A percentile compares a stretch with the other conserved stretches of the same genome.
Conservation (phyloP, 2,888 invertebrate species). For the Uropetala carovei region DNA sequence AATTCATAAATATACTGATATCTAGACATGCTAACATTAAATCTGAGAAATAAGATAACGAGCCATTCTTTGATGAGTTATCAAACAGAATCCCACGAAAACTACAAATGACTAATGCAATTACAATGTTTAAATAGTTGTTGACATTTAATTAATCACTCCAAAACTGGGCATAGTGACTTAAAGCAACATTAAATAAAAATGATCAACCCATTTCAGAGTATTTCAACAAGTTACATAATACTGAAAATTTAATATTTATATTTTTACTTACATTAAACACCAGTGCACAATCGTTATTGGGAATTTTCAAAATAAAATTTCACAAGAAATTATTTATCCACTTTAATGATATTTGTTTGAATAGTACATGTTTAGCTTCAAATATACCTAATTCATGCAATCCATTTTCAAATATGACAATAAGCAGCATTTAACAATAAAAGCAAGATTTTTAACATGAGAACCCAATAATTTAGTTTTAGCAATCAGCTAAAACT, state of each 20-base stretch:
- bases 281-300: too few relatives aligned
- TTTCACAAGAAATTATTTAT: slow-evolving; percentile 5
- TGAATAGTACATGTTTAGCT: slow-evolving; percentile 62
- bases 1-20: too few relatives aligned
- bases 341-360: slow-evolving; percentile 60
- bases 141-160: not conserved
- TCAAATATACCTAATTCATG: slow-evolving; percentile 63
- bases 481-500: slow-evolving; percentile 60
- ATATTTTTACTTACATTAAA: too few relatives aligned
- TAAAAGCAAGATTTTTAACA: slow-evolving; percentile 63
- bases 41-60: too few relatives aligned
- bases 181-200: too few relatives aligned
- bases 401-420: slow-evolving; percentile 56
- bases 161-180: too few relatives aligned
- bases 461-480: slow-evolving; percentile 64
- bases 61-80: too few relatives aligned
- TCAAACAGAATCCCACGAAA: not conserved
- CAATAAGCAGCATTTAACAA: slow-evolving; percentile 64
- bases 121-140: not conserved
- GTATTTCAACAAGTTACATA: too few relatives aligned
- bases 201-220: too few relatives aligned
- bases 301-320: not conserved
- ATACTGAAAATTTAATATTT: too few relatives aligned
- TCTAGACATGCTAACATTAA: too few relatives aligned
- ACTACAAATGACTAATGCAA: not conserved